Base-by-base conservation (phyloP, 2,113 vertebrate species). In the Accipiter cooperii region DNA sequence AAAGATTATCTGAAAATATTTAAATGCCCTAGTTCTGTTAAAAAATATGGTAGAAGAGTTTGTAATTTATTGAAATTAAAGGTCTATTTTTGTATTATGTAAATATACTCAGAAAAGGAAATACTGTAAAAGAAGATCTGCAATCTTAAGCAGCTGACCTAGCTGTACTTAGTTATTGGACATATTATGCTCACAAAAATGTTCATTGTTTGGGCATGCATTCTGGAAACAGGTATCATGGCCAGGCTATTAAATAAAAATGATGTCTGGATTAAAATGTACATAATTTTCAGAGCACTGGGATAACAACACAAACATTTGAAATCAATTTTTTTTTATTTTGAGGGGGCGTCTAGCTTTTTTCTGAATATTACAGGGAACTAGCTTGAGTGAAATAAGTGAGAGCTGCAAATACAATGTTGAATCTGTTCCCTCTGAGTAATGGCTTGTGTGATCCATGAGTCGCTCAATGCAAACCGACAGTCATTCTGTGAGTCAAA, bases 61-160 rank as follows among this genome's bases (percentile, higher is more conserved):
- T 84, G 69, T 51, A 84, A 6, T 75, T 84, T 86, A 51, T 51
- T 71, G 51, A 92, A 85, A 87, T 93, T 36, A 63, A 70, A 28
- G 26, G 33, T 64, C 80, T 93, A 57, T 88, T 93, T 94, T 92
- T 89, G 47, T 87, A 9, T 52, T 93, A 90, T 76, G 90, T 84
- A 93, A 96, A 94, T 93, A 47, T 22, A 75, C 52, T 92, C 64
- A 61, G 69, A 47, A 84, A 81, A 92, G 47, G 76, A 92, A 89
- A 81, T 87, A 29, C n/a, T 84, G 5, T 55, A 36, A 70, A 95
- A 80, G 52, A 85, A 80, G 64, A 40, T 75, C 46, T 81, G 38
- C n/a, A 47, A 0, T 93, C 84, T 84, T 38, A 78, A 84, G 76
- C 76, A 74, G 83, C 46, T 93, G 79, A 87, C 46, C 29, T 81